Conservation (phyloP, 2,113 vertebrate species). For the Perca fluviatilis region DNA sequence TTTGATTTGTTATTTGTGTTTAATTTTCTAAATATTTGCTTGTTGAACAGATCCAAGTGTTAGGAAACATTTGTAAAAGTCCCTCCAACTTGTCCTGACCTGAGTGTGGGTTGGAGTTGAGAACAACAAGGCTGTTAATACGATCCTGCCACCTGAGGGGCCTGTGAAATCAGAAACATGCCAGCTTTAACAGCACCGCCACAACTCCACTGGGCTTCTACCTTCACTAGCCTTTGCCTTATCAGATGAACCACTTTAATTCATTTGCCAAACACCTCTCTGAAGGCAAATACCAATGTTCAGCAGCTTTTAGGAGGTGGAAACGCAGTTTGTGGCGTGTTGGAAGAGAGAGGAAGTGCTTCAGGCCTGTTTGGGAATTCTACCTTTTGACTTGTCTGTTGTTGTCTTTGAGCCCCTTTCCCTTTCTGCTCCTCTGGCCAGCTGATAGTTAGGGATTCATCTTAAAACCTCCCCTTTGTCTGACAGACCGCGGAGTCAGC, state of each 20-base stretch:
- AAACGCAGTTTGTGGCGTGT: constrained; percentile 45
- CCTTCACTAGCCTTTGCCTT: constrained; percentile 51
- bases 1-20: neutral
- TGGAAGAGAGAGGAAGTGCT: constrained; percentile 62
- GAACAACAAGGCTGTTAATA: constrained; percentile 62
- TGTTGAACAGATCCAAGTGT: constrained; percentile 14
- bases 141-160: constrained; percentile 67
- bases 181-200: constrained; percentile 46
- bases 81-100: constrained; percentile 40
- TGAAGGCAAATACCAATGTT: constrained; percentile 41
- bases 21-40: neutral
- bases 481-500: constrained; percentile 77
- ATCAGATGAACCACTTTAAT: constrained; percentile 76
- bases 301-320: constrained; percentile 55
- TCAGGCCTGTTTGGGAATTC: constrained; percentile 64
- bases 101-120: constrained; percentile 26
- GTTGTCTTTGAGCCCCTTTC: constrained; percentile 71
- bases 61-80: constrained; percentile 23
- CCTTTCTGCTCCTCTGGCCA: constrained; percentile 68
- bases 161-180: constrained; percentile 59
- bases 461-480: constrained; percentile 77
- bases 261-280: constrained; percentile 71
- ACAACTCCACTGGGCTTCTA: constrained; percentile 45
- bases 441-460: constrained; percentile 79
- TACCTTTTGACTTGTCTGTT: constrained; percentile 69